Base-by-base conservation (phyloP, 2,888 invertebrate species). In the Rosalia funebris region DNA sequence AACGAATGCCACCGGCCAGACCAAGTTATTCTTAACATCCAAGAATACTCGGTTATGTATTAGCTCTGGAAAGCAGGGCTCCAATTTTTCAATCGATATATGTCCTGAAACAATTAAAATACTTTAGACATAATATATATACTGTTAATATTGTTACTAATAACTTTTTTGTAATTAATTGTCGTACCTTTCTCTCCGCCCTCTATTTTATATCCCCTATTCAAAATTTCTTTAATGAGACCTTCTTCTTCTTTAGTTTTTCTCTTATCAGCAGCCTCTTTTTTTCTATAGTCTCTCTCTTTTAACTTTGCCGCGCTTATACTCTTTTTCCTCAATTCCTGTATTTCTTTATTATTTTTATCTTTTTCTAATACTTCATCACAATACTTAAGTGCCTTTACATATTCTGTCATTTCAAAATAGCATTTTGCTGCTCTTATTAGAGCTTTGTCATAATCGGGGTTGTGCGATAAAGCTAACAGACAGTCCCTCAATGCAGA, bases 1-100 rank as follows among this genome's bases (percentile, higher is more conserved):
- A 9, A 94, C 82, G 68, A 97, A 88, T 12, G 93, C 83, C 0
- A 95, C 90, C 0, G 97, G 97, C 96, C 96, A 98, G 48, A 89
- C 82, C 9, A 98, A 80, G 37, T 81, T 78, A 9, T 82, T 82
- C 0, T 87, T 81, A 72, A 86, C 82, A 63, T 86, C 85, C 9
- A 92, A 72, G 72, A 86, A 84, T 0, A 93, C 92, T 48, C 87
- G 84, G 59, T 84, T 82, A 54, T 88, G 85, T 39, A 86, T 85
- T 2, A 89, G 83, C 31, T 90, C 88, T 0, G 90, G 86, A 68
- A 91, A 83, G 71, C 84, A 84, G 0, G 91, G 89, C 54, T 88
- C 87, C 9, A 89, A 71, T 65, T 86, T 86, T 2, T 84, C 84
- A 46, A 88, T 68, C 62, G 84, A 84, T 16, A 79, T 62, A 17